phyloP scores from a whole-genome alignment of 2,113 vertebrate species.

The Columbina picui region DNA sequence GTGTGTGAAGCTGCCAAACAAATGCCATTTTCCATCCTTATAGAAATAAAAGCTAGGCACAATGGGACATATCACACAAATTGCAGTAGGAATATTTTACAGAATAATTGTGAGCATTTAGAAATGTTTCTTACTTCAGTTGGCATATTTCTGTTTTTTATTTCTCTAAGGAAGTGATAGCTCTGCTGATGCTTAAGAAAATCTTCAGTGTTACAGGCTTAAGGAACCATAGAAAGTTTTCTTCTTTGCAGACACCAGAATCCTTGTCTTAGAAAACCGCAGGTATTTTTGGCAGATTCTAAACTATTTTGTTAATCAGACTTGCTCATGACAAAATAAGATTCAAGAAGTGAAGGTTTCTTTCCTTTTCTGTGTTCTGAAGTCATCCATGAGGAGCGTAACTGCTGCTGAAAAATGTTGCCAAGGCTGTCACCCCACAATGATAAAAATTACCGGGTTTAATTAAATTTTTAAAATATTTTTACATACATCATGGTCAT shows the following conservation, averaged over 20 bases:
- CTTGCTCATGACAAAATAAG: not conserved
- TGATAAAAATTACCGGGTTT: not conserved
- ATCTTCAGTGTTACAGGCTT: not conserved
- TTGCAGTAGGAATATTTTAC: not conserved
- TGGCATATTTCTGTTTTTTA: not conserved
- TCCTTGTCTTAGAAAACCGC: not conserved
- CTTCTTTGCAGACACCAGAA: not conserved
- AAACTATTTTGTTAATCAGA: not conserved
- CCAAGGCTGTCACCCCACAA: not conserved
- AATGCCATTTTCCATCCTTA: not conserved
- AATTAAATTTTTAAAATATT: not conserved
- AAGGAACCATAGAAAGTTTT: not conserved
- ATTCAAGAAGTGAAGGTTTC: not conserved
- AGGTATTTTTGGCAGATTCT: not conserved
- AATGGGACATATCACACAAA: not conserved
- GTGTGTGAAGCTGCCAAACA: not conserved
- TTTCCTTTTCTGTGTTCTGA: not conserved
- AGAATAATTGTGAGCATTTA: not conserved
- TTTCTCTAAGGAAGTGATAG: not conserved
- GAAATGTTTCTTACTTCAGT: not conserved
- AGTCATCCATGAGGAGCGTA: not conserved
- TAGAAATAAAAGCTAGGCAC: not conserved
- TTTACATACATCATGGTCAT: accelerated
- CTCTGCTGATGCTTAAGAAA: not conserved
- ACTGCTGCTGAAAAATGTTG: not conserved